Base-by-base conservation (phyloP, 2,888 invertebrate genomes). In the Dynastes hyllus region DNA sequence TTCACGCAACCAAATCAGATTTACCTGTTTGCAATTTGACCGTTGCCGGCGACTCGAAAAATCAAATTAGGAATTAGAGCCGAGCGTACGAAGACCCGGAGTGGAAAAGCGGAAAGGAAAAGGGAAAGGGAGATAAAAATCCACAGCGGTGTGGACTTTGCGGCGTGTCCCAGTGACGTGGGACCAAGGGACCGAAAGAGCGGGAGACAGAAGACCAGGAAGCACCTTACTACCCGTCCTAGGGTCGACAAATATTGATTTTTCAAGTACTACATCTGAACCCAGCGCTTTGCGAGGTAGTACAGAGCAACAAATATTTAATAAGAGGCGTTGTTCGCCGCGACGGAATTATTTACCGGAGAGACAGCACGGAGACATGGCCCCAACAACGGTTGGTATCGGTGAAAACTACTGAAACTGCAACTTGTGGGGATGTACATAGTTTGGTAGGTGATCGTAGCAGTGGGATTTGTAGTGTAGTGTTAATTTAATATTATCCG, bases 1-100 rank as follows among this genome's bases (percentile, higher is more conserved):
- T 73, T 58, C 58, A n/a, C 53, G 22, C 40, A 40, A 22, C 37
- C 40, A 73, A 73, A 73, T 73, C 73, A 40, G 73, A 73, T 73
- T 73, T 73, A 73, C 73, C 73, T 58, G 73, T 73, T 61, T 73
- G 73, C 61, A 73, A 73, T 73, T 73, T 58, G 58, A 73, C 61
- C 58, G 58, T 58, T 45, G 73, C 58, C 61, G 73, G 73, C 73
- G 73, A 73, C 61, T 61, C 58, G 61, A 58, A 22, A 73, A 73
- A 73, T 73, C 73, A 58, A 73, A 73, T 73, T 73, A 73, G 58
- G 73, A 61, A 73, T 58, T 73, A 73, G 58, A 58, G 40, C 61
- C 27, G 50, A 9, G 22, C 61, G 61, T 11, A 53, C 16, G 53
- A n/a, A n/a, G 16, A 16, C 13, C n/a, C 16, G 5, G 3, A 53